Conservation (phyloP, 2,113 vertebrate species). For the Antennarius striatus region DNA sequence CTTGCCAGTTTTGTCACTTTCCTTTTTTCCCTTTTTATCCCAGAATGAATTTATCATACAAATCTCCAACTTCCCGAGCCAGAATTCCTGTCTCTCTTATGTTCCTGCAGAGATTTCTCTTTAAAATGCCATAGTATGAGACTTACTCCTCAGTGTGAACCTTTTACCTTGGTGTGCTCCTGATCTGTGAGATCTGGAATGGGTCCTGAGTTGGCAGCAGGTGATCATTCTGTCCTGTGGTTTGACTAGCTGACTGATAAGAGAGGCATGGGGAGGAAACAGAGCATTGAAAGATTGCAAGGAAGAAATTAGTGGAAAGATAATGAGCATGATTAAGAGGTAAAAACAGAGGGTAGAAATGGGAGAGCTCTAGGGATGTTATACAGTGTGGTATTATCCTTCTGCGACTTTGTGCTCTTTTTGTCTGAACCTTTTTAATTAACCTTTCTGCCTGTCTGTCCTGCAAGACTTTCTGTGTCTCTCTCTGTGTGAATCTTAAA, state of each 20-base stretch:
- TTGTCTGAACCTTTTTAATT: slow-evolving; percentile 43
- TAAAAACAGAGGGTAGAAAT: slow-evolving; percentile 1
- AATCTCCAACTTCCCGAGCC: slow-evolving; percentile 28
- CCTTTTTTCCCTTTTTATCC: slow-evolving; percentile 31
- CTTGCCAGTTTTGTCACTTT: slow-evolving; percentile 26
- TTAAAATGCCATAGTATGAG: slow-evolving; percentile 22
- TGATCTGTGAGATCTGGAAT: slow-evolving; percentile 59
- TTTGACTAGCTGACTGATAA: slow-evolving; percentile 34
- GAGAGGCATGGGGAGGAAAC: slow-evolving; percentile 7
- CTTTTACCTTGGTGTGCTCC: slow-evolving; percentile 36
- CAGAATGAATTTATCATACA: slow-evolving; percentile 41
- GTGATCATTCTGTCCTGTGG: slow-evolving; percentile 16
- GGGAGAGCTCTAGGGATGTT: slow-evolving; percentile 13
- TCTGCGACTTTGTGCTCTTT: slow-evolving; percentile 27
- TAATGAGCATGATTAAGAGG: slow-evolving; percentile 12
- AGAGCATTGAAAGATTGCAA: too few relatives aligned
- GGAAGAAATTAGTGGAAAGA: neutral
- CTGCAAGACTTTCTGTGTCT: slow-evolving; percentile 36
- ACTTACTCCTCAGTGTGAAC: slow-evolving; percentile 12
- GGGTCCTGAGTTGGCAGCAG: slow-evolving; percentile 40
- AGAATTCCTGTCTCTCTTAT: slow-evolving; percentile 4
- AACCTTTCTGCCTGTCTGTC: slow-evolving; percentile 47
- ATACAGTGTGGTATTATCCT: slow-evolving; percentile 21
- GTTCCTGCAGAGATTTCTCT: slow-evolving; percentile 45
- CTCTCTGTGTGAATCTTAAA: slow-evolving; percentile 21